Percentiles rank a stretch among this genome's conserved stretches.
phyloP scores from a whole-genome alignment of 2,888 invertebrate genomes.

The Amblyteles armatorius region DNA sequence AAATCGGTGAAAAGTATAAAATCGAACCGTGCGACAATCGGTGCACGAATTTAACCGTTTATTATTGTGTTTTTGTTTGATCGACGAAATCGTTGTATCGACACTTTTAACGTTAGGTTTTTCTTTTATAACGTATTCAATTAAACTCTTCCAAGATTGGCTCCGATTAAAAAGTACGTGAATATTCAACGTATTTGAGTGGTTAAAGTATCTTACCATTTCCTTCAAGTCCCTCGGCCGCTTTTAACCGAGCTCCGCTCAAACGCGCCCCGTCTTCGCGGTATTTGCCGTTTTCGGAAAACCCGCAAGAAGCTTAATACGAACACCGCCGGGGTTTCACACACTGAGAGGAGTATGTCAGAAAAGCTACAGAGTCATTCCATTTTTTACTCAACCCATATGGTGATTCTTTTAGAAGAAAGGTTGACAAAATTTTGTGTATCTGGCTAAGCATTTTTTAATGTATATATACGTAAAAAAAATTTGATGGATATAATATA shows the following conservation, averaged over 20 bases:
- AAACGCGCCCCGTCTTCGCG: background rate
- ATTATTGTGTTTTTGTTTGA: slow-evolving; percentile 10
- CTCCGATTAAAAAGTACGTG: no score
- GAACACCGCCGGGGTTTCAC: background rate
- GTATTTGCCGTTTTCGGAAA: background rate
- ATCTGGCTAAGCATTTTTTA: no score
- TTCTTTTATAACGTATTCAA: no score
- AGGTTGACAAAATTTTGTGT: no score
- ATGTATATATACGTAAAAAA: no score
- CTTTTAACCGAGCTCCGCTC: background rate
- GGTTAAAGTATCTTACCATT: no score
- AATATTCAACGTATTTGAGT: no score
- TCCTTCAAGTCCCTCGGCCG: background rate
- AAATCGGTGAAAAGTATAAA: slow-evolving; percentile 34
- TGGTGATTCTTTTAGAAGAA: no score
- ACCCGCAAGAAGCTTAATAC: background rate
- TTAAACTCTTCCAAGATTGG: no score
- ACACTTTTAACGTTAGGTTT: background rate
- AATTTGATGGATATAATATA: no score
- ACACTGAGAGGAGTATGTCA: background rate
- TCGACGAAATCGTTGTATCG: background rate
- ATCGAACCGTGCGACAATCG: slow-evolving; percentile 25
- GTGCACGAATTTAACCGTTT: slow-evolving; percentile 12
- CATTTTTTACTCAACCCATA: no score
- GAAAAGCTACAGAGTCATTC: no score